Conservation (phyloP, 1,140 invertebrate species). For the Cydia pomonella region DNA sequence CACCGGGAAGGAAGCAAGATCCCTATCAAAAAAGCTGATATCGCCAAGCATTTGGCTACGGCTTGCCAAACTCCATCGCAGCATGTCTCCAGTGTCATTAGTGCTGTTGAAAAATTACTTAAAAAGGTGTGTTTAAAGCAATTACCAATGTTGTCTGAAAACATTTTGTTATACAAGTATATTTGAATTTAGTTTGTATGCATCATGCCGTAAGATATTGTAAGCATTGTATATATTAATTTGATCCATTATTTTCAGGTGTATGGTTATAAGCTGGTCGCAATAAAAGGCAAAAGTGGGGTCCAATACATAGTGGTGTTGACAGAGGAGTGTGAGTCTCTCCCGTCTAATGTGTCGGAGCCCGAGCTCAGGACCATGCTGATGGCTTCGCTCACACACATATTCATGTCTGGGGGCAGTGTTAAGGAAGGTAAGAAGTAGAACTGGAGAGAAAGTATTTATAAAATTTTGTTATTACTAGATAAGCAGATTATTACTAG, state of each 20-base stretch:
- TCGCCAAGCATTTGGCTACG: conserved; percentile 54
- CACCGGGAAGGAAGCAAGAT: conserved; percentile 65
- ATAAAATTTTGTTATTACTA: no score
- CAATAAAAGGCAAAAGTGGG: conserved; percentile 53
- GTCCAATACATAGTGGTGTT: conserved; percentile 63
- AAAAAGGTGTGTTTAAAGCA: conserved; percentile 47
- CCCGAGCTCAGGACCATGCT: conserved; percentile 51
- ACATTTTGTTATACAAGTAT: neutral
- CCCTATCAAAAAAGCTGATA: conserved; percentile 61
- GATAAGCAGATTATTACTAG: no score
- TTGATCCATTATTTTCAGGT: conserved; percentile 50
- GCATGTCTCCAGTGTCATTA: conserved; percentile 49
- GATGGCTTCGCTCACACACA: conserved; percentile 58
- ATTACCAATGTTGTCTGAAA: neutral
- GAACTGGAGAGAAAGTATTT: neutral
- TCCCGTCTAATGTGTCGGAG: conserved; percentile 45
- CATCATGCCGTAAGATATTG: neutral
- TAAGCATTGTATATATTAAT: neutral
- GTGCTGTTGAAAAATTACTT: conserved; percentile 52
- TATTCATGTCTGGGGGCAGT: conserved; percentile 60
- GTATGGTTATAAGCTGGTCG: conserved; percentile 65
- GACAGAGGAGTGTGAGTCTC: conserved; percentile 49
- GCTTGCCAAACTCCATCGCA: conserved; percentile 45
- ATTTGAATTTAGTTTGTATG: neutral
- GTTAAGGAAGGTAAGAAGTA: conserved; percentile 59